Conservation (phyloP, 2,888 invertebrate genomes). For the Stramonita haemastoma region DNA sequence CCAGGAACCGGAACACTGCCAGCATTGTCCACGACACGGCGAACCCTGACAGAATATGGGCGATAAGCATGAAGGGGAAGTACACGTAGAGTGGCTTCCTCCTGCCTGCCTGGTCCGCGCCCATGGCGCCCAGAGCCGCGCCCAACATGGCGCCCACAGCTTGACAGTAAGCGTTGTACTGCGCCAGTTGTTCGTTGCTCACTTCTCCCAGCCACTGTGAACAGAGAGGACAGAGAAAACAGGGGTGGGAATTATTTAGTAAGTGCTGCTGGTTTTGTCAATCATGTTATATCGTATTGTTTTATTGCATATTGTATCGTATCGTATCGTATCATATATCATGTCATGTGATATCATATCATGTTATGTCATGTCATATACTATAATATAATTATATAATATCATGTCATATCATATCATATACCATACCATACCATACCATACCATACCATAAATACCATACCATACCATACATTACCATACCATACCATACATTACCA, state of each 20-base stretch:
- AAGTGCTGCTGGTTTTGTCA: neutral
- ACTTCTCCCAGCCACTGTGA: conserved; percentile 52
- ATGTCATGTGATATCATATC: too few relatives aligned
- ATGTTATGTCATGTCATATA: too few relatives aligned
- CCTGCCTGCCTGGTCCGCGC: conserved; percentile 62
- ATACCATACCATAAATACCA: too few relatives aligned
- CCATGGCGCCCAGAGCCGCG: conserved; percentile 55
- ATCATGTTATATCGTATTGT: neutral
- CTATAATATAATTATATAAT: too few relatives aligned
- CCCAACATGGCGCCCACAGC: conserved; percentile 54
- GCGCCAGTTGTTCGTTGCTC: conserved; percentile 40
- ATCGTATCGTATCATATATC: too few relatives aligned
- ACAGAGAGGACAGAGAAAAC: neutral
- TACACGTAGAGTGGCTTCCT: conserved; percentile 59
- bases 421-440: too few relatives aligned
- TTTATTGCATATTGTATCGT: too few relatives aligned
- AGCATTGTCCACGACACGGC: conserved; percentile 58
- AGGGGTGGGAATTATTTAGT: neutral
- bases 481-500: too few relatives aligned
- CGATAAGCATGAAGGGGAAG: conserved; percentile 57
- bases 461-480: too few relatives aligned
- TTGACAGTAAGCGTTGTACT: conserved; percentile 52
- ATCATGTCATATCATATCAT: too few relatives aligned
- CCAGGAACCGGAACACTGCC: conserved; percentile 50
- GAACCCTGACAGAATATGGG: conserved; percentile 56